Conservation (phyloP, 2,113 vertebrate species). For the Microcebus tavaratra region DNA sequence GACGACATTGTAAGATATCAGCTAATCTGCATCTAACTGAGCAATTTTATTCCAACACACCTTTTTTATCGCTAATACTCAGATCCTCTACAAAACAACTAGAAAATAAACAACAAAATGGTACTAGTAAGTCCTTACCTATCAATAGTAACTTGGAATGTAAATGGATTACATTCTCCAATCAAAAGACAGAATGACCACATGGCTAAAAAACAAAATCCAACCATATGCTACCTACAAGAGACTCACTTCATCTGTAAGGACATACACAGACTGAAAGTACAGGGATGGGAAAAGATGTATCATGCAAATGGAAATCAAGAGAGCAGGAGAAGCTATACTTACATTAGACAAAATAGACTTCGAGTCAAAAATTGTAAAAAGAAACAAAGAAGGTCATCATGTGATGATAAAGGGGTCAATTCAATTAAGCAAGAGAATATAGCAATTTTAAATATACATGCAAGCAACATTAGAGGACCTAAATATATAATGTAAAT, state of each 20-base stretch:
- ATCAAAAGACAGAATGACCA: neutral
- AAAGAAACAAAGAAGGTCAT: neutral
- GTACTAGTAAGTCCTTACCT: neutral
- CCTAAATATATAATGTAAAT: neutral
- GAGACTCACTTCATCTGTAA: neutral
- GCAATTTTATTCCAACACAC: neutral
- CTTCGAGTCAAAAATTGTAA: neutral
- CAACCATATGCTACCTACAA: neutral
- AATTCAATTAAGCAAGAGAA: neutral
- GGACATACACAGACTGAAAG: neutral
- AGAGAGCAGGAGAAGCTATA: neutral
- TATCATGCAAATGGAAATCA: neutral
- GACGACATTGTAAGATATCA: neutral
- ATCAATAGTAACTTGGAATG: neutral
- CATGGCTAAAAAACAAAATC: neutral
- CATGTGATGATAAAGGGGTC: neutral
- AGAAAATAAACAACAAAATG: neutral
- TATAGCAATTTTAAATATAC: neutral
- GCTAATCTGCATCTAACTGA: neutral
- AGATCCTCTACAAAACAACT: neutral
- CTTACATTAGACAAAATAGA: neutral
- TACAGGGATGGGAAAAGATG: neutral
- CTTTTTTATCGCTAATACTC: neutral
- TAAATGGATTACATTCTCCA: neutral
- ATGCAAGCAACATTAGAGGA: neutral